Evolutionary conservation across 92 coral and sea anemone genomes (phyloP).

Genomic region (Phenganax subtilis): DNA sequence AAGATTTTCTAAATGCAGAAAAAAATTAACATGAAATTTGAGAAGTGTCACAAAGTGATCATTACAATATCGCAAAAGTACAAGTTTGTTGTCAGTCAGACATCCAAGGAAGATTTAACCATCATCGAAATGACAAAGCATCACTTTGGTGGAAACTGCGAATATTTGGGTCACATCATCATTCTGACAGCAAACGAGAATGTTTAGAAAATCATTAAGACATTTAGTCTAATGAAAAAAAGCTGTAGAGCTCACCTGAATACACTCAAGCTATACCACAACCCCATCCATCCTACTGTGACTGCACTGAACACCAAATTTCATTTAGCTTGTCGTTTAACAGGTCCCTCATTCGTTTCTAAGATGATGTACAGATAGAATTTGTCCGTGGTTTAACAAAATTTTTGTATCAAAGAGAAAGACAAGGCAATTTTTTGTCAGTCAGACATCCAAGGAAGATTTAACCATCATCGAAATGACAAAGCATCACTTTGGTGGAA

Average conservation of each 20-base stretch:
- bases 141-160: conserved; percentile 47
- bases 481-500: conserved; percentile 46
- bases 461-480: conserved; percentile 43
- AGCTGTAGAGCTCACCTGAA: too few relatives aligned
- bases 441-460: conserved; percentile 47
- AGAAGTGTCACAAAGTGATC: neutral
- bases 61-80: neutral
- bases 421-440: conserved; percentile 8
- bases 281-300: too few relatives aligned
- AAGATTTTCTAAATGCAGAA: neutral
- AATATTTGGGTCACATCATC: conserved; percentile 43
- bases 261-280: too few relatives aligned
- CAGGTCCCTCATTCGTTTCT: neutral
- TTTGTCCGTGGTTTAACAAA: too few relatives aligned
- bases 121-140: conserved; percentile 44
- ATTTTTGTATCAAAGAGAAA: neutral
- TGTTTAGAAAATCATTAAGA: too few relatives aligned
- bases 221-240: too few relatives aligned
- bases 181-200: conserved; percentile 19
- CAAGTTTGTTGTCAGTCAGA: conserved; percentile 30
- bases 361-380: neutral
- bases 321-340: neutral
- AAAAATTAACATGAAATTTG: neutral
- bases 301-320: too few relatives aligned
- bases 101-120: conserved; percentile 43